Percentiles rank a stretch among this genome's conserved stretches.
Conservation (phyloP, 2,888 invertebrate genomes). For the Notocelia uddmanniana region DNA sequence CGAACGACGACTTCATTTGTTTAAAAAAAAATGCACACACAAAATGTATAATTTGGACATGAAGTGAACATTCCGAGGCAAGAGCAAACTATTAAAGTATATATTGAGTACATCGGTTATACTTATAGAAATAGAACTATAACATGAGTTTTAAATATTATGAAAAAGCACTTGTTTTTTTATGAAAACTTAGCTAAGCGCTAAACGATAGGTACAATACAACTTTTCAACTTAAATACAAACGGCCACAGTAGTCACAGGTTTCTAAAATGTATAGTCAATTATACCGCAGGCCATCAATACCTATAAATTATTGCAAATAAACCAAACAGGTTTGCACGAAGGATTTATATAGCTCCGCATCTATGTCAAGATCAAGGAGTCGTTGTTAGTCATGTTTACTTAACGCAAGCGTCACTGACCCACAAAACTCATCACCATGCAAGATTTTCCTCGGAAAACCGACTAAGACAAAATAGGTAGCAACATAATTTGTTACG, state of each 20-base stretch:
- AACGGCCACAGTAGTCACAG: constrained; percentile 19
- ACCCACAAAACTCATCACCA: constrained; percentile 67
- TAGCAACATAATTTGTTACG: constrained; percentile 8
- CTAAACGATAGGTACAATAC: background rate
- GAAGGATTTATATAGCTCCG: constrained; percentile 72
- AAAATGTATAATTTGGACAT: too few relatives aligned
- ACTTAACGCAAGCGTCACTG: constrained; percentile 65
- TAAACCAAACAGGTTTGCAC: constrained; percentile 72
- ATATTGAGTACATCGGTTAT: too few relatives aligned
- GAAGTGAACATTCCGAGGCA: too few relatives aligned
- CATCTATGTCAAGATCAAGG: constrained; percentile 85
- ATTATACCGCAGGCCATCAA: constrained; percentile 47
- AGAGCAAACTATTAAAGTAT: background rate
- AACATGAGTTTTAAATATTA: too few relatives aligned
- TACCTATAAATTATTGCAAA: constrained; percentile 63
- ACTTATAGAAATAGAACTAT: too few relatives aligned
- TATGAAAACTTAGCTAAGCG: background rate
- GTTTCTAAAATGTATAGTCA: constrained; percentile 44
- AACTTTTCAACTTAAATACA: constrained; percentile 11
- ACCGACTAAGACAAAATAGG: background rate
- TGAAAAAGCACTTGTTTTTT: background rate
- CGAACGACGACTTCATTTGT: too few relatives aligned
- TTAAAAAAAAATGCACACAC: too few relatives aligned
- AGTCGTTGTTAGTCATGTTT: constrained; percentile 72
- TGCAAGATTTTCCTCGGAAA: constrained; percentile 48